phyloP scores from a whole-genome alignment of 2,888 invertebrate species.

The Leucophora obtusa region DNA sequence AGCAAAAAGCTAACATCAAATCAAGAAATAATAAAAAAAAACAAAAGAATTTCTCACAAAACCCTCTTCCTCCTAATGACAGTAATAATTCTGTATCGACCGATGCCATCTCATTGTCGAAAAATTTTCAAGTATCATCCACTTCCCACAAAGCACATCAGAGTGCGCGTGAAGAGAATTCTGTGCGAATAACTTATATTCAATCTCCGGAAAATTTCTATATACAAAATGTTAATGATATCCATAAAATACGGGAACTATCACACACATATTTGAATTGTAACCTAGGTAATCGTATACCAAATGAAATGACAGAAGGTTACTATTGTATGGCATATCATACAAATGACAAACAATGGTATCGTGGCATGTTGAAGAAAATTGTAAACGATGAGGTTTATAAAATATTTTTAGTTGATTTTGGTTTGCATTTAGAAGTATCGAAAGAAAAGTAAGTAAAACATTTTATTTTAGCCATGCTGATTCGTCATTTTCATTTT shows the following conservation, averaged over 20 bases:
- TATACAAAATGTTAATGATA: conserved; percentile 73
- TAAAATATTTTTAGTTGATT: conserved; percentile 83
- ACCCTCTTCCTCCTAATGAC: background rate
- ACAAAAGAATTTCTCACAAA: background rate
- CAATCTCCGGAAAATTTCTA: conserved; percentile 82
- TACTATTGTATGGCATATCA: conserved; percentile 83
- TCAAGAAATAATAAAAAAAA: conserved; percentile 7
- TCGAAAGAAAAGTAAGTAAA: conserved; percentile 79
- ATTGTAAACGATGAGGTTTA: conserved; percentile 76
- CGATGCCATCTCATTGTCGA: background rate
- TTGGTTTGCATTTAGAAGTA: conserved; percentile 81
- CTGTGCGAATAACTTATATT: conserved; percentile 80
- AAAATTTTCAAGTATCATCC: background rate
- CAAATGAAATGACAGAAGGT: conserved; percentile 77
- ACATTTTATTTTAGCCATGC: background rate
- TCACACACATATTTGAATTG: conserved; percentile 66
- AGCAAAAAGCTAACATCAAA: background rate
- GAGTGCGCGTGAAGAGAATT: conserved; percentile 11
- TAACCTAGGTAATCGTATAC: conserved; percentile 64
- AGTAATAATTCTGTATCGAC: background rate
- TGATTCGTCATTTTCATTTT: background rate
- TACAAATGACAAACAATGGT: conserved; percentile 82
- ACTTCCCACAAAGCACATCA: background rate
- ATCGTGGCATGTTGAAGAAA: conserved; percentile 79
- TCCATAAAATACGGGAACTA: conserved; percentile 61